Evolutionary conservation across 2,797 vertebrate species (phyloP), one percentile per base, ranked within the genome.

Genomic region (Bradypodion pumilum): DNA sequence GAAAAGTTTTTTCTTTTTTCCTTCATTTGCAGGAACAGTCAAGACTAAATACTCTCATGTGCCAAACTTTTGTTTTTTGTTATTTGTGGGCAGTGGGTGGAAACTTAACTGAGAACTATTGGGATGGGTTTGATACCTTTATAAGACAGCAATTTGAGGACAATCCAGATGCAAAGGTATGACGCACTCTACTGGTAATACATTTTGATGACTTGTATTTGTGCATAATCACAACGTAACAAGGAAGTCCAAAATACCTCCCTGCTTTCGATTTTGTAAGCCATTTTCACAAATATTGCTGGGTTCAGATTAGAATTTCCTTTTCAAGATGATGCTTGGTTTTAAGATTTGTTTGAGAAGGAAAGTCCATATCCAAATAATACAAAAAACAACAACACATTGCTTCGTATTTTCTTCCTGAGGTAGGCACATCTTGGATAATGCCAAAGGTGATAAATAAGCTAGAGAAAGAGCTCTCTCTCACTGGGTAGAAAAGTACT

Each of bases 1-100:
- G n/a, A 65, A 46, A 27, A 8, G 16, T 35, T 16, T 60, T 77
- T 32, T 62, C 40, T 66, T 29, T 59, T 73, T 75, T 37, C 27
- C 91, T 84, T 70, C 94, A 12, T 92, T 87, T 75, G 62, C 81
- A 98, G 97, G 96, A 96, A 29, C 81, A 94, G 70, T 91, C 94
- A 83, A 92, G 94, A 74, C 89, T 97, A 52, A 95, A 95, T 88
- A 87, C 73, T 23, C 3, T 97, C 12, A 37, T 97, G 21, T 97
- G 96, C 86, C 97, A 97, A 92, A 97, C 96, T 7, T 98, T 98
- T 88, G 77, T 96, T 85, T 98, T 98, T 89, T 97, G 96, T 89
- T 97, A 98, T 86, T 88, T 97, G 72, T 97, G 97, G 96, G 94
- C 96, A 29, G 59, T 97, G 49, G 96, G 96, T 8, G 97, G 97